These are phyloP conservation scores for Limnothrissa miodon DNA, from an alignment of 2,113 vertebrate species.

Conservation along the genomic window DNA sequence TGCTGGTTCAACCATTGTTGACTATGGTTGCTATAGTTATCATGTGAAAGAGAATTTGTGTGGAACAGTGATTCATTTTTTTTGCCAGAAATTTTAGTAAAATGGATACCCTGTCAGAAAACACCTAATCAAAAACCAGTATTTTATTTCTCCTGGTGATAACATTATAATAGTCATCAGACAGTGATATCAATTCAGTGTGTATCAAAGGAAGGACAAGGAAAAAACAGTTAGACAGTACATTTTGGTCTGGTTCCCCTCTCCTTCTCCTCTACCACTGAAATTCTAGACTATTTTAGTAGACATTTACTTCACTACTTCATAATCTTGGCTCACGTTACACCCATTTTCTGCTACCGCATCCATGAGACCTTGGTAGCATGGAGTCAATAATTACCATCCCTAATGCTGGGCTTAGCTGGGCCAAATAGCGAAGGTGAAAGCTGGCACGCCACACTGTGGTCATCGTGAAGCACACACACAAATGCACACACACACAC, in stretches of 20 bases:
- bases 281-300: not conserved
- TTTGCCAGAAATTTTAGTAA: too few species aligned
- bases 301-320: not conserved
- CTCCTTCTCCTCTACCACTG: not conserved
- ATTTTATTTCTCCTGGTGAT: too few species aligned
- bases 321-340: not conserved
- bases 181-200: too few species aligned
- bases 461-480: not conserved
- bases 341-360: not conserved
- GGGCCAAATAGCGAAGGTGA: not conserved
- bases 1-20: too few species aligned
- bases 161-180: too few species aligned
- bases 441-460: not conserved
- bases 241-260: not conserved
- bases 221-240: not conserved
- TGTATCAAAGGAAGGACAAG: too few species aligned
- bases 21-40: too few species aligned
- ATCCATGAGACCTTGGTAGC: not conserved
- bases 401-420: not conserved
- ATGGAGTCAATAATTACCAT: conserved; percentile 3
- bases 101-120: too few species aligned
- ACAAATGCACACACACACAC: not conserved
- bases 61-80: too few species aligned
- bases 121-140: too few species aligned
- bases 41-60: too few species aligned